Conservation (phyloP, 2,797 vertebrate genomes). For the Scleropages formosus region DNA sequence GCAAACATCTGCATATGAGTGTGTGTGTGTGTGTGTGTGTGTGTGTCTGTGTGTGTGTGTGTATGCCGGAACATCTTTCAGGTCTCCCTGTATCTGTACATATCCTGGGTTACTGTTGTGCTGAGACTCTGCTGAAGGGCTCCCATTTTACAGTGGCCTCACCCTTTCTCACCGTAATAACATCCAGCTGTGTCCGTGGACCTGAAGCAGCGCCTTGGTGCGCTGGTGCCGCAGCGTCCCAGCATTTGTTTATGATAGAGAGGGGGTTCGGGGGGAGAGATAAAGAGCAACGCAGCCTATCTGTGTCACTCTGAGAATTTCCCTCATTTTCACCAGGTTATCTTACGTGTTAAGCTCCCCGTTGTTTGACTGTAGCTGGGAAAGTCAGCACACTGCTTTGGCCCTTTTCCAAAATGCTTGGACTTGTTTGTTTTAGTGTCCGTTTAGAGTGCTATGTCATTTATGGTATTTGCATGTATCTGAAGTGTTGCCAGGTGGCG, state of each 20-base stretch:
- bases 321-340: background rate
- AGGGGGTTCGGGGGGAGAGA: slow-evolving; percentile 51
- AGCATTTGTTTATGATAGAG: slow-evolving; percentile 65
- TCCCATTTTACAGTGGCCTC: background rate
- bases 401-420: too few species aligned
- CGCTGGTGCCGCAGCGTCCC: slow-evolving; percentile 35
- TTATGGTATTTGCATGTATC: too few species aligned
- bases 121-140: background rate
- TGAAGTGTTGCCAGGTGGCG: too few species aligned
- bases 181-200: background rate
- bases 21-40: background rate
- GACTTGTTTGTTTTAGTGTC: too few species aligned
- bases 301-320: background rate
- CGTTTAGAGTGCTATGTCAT: too few species aligned
- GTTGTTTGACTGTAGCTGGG: too few species aligned
- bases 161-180: background rate
- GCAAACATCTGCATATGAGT: slow-evolving; percentile 5
- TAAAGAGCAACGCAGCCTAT: background rate
- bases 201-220: background rate
- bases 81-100: background rate
- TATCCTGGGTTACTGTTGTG: background rate
- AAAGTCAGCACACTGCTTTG: too few species aligned
- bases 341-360: background rate
- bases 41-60: background rate
- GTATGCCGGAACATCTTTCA: background rate